These are phyloP conservation scores for Heliconius congener DNA, from an alignment of 1,140 invertebrate species.

Conservation along the genomic window DNA sequence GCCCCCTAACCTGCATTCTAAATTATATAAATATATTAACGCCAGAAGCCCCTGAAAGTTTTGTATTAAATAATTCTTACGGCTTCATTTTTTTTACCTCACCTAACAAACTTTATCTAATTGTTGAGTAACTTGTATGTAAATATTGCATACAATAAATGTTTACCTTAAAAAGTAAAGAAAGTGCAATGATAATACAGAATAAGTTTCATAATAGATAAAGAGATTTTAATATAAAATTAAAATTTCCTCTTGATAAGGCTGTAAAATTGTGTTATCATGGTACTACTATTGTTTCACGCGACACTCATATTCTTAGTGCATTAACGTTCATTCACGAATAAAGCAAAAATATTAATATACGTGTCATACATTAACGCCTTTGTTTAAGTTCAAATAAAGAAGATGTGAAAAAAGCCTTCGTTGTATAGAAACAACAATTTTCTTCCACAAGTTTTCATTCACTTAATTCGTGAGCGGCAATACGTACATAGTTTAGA, in stretches of 20 bases:
- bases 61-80: neutral
- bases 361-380: neutral
- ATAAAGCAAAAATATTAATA: neutral
- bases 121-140: neutral
- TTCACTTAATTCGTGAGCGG: constrained; percentile 20
- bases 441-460: constrained; percentile 31
- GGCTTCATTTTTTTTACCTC: neutral
- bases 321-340: constrained; percentile 25
- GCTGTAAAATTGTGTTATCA: constrained; percentile 41
- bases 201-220: constrained; percentile 3
- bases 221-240: neutral
- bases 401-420: neutral
- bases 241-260: constrained; percentile 33
- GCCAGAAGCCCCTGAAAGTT: neutral
- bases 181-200: constrained; percentile 5
- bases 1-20: no score
- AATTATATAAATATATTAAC: neutral
- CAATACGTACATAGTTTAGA: constrained; percentile 28
- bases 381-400: neutral
- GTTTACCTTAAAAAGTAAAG: constrained; percentile 7
- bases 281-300: constrained; percentile 32
- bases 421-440: neutral
- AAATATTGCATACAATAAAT: neutral
- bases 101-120: neutral
- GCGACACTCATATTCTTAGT: constrained; percentile 14